phyloP scores from a whole-genome alignment of 2,888 invertebrate species.

The Amphipoea oculea region DNA sequence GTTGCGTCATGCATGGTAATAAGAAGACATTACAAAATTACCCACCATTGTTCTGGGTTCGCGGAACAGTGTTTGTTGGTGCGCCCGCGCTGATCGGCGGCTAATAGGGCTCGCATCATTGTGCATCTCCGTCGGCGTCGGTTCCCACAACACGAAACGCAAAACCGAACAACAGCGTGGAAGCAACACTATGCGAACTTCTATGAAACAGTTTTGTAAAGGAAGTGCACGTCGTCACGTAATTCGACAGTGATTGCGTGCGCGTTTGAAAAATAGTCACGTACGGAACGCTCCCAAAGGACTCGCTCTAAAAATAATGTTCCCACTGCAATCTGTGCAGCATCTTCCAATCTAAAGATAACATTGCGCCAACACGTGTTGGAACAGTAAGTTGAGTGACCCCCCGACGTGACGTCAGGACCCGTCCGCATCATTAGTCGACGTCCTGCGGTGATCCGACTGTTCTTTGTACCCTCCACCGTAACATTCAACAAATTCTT shows the following conservation, averaged over 20 bases:
- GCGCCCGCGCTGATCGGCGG: constrained; percentile 79
- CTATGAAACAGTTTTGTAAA: constrained; percentile 71
- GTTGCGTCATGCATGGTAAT: constrained; percentile 89
- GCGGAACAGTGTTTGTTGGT: constrained; percentile 83
- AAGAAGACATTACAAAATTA: constrained; percentile 89
- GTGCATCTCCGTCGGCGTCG: constrained; percentile 76
- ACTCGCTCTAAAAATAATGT: constrained; percentile 70
- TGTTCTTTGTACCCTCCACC: constrained; percentile 71
- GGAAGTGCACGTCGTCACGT: constrained; percentile 72
- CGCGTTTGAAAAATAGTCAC: constrained; percentile 62
- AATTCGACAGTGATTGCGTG: constrained; percentile 68
- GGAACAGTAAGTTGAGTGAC: constrained; percentile 78
- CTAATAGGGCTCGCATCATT: constrained; percentile 84
- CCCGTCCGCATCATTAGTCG: constrained; percentile 76
- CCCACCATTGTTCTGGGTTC: constrained; percentile 89
- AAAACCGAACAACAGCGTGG: constrained; percentile 74
- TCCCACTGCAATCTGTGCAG: constrained; percentile 73
- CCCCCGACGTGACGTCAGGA: constrained; percentile 74
- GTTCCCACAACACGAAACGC: constrained; percentile 79
- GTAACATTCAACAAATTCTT: constrained; percentile 70
- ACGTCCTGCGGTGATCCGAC: constrained; percentile 78
- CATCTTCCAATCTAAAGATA: constrained; percentile 73
- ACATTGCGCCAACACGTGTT: constrained; percentile 75
- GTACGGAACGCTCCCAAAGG: constrained; percentile 63
- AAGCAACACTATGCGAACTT: constrained; percentile 73